Base-by-base conservation (phyloP, 2,888 invertebrate species). In the Pimpla rufipes region DNA sequence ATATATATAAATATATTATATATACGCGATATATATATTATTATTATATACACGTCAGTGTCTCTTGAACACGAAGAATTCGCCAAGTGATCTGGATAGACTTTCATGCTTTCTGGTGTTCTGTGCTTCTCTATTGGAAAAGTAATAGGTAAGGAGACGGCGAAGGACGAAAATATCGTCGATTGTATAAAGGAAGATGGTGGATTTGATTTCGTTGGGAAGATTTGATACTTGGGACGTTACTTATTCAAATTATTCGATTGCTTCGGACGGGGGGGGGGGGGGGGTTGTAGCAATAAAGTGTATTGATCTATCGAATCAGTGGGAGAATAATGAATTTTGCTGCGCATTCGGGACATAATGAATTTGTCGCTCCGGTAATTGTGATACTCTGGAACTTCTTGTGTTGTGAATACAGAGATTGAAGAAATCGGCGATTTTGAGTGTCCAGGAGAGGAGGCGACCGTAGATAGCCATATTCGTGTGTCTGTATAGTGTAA, bases 51-150 rank as follows among this genome's bases (percentile, higher is more conserved):
- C 13, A 40, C 10, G 67, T 42, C 76, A 73, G 76, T 73, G 76
- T 74, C 66, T 83, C 83, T 79, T 57, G 66, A 74, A 67, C 68
- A 70, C 78, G 78, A 62, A 59, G n/a, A 83, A 79, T 62, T 13
- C 55, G 74, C 40, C 74, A 59, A 74, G 68, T 55, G 73, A 74
- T 77, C 68, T 74, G 77, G 64, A 78, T 74, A 74, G 74, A 78
- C 64, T 77, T 52, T 62, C 37, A 55, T 73, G 74, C 77, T 80
- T 83, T 74, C 73, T 67, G 77, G 75, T 77, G 83, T 77, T 77
- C 50, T 40, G 66, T 71, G 80, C 73, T 83, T 79, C 73, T 79
- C 55, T 73, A 55, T 68, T 37, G 37, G 45, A 55, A 73, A 62
- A 74, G 21, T 10, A 57, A 71, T 67, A 35, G 16, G 18, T 11